These are phyloP conservation scores for Cephus spinipes DNA, from an alignment of 2,888 invertebrate species.

Conservation along the genomic window DNA sequence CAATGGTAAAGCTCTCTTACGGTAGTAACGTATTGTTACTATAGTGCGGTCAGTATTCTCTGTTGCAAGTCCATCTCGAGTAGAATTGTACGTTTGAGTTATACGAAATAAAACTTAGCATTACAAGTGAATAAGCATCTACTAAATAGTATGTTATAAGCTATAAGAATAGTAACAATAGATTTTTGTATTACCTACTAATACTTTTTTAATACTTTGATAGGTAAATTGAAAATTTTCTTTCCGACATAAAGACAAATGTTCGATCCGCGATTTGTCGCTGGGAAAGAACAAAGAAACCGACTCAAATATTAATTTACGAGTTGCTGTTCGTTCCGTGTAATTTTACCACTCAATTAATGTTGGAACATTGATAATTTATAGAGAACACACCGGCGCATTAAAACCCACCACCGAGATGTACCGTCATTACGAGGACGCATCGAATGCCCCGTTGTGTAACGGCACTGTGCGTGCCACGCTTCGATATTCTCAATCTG, in stretches of 20 bases:
- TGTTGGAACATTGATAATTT: neutral
- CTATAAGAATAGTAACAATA: neutral
- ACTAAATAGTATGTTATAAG: neutral
- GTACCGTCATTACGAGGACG: neutral
- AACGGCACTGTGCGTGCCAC: constrained; percentile 46
- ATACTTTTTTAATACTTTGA: neutral
- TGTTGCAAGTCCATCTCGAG: neutral
- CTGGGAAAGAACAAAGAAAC: neutral
- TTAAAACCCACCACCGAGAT: neutral
- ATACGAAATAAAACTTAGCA: neutral
- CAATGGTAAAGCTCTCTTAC: neutral
- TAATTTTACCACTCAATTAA: neutral
- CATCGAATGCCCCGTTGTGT: constrained; percentile 46
- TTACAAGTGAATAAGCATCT: neutral
- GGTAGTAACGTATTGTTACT: neutral
- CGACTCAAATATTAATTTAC: neutral
- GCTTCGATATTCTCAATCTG: constrained; percentile 29
- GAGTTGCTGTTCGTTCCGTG: neutral
- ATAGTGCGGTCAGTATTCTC: neutral
- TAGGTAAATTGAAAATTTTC: neutral
- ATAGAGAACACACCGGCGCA: constrained; percentile 5
- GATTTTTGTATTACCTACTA: neutral
- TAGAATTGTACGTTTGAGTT: neutral
- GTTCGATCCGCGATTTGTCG: neutral
- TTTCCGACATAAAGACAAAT: neutral